These are phyloP conservation scores for Timema podura DNA, from an alignment of 2,888 invertebrate genomes.

Conservation along the genomic window DNA sequence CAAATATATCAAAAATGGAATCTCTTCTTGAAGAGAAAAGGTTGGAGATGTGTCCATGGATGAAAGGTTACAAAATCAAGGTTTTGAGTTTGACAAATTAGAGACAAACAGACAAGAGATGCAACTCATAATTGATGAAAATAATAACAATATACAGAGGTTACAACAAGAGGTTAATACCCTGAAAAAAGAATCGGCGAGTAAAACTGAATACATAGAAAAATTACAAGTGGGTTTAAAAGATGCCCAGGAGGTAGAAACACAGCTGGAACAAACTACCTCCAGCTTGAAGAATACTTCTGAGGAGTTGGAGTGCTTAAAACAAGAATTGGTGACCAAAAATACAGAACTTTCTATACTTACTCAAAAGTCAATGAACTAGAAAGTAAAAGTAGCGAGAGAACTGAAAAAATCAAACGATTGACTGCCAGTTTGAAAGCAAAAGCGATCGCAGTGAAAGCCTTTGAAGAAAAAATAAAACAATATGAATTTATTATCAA, in stretches of 20 bases:
- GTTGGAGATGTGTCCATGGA: not conserved
- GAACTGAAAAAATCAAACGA: constrained; percentile 73
- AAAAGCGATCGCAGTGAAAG: constrained; percentile 56
- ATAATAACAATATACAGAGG: constrained; percentile 32
- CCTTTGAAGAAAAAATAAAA: constrained; percentile 27
- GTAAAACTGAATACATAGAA: constrained; percentile 10
- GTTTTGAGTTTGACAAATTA: not conserved
- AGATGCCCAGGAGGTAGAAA: constrained; percentile 12
- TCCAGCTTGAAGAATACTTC: constrained; percentile 40
- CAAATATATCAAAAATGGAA: constrained; percentile 1
- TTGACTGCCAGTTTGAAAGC: constrained; percentile 72
- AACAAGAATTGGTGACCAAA: constrained; percentile 39
- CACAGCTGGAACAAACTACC: not conserved
- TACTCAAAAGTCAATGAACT: constrained; percentile 40
- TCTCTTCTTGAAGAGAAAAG: constrained; percentile 1
- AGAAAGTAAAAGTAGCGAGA: constrained; percentile 43
- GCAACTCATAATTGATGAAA: constrained; percentile 53
- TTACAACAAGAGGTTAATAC: no score
- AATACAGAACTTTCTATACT: constrained; percentile 38
- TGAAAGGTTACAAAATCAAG: constrained; percentile 7
- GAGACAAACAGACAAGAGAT: constrained; percentile 40
- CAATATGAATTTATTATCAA: constrained; percentile 22
- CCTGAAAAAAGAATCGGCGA: constrained; percentile 3
- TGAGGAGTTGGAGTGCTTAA: constrained; percentile 39
- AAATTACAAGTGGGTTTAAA: constrained; percentile 10